Conservation (phyloP, 2,888 invertebrate genomes). For the Drosophila barbarae region DNA sequence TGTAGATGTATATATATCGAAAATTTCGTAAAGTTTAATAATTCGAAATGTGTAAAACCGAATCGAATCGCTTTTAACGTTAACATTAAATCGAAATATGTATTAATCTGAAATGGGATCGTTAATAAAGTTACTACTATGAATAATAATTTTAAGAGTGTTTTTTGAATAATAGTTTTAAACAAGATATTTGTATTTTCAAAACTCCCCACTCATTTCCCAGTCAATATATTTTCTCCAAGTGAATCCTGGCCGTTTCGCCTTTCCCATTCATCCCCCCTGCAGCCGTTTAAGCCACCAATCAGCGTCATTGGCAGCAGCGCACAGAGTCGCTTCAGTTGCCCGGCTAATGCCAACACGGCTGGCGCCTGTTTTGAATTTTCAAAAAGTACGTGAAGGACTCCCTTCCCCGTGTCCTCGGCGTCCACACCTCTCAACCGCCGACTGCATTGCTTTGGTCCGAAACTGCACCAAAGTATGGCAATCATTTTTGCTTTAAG, state of each 20-base stretch:
- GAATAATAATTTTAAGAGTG: background rate
- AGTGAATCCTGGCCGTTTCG: slow-evolving; percentile 4
- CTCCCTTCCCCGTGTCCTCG: slow-evolving; percentile 8
- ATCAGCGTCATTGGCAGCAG: slow-evolving; percentile 68
- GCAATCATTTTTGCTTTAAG: slow-evolving; percentile 77
- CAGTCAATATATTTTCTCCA: background rate
- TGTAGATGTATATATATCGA: background rate
- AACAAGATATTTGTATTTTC: background rate
- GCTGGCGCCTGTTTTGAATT: slow-evolving; percentile 70
- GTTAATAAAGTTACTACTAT: background rate
- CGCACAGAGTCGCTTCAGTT: slow-evolving; percentile 35
- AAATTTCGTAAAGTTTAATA: no score
- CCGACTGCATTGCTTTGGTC: slow-evolving; percentile 42
- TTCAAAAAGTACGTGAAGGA: slow-evolving; percentile 72
- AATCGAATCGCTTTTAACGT: no score
- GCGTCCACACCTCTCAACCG: background rate
- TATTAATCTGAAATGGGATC: no score
- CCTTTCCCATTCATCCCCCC: slow-evolving; percentile 8
- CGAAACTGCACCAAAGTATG: slow-evolving; percentile 72
- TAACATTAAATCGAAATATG: no score
- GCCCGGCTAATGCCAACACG: slow-evolving; percentile 66
- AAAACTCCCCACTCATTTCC: background rate
- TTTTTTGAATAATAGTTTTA: background rate
- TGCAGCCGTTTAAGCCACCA: slow-evolving; percentile 67
- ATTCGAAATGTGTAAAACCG: no score